Base-by-base conservation (phyloP, 2,797 vertebrate genomes). In the Poecile montanus region DNA sequence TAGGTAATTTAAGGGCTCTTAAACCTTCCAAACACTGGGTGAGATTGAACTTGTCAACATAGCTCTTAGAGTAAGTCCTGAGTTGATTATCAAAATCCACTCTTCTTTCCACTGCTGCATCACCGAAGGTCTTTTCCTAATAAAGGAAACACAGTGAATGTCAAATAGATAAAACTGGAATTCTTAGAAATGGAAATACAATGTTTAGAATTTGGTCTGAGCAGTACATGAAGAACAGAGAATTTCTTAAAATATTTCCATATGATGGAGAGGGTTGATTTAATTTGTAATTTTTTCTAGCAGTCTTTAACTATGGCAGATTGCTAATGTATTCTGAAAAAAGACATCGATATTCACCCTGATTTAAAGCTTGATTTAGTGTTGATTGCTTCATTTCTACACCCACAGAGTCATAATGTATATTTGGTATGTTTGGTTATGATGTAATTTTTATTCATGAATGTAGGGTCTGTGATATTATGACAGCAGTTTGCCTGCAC, bases 321-420 rank as follows among this genome's bases (percentile, higher is more conserved):
- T 83, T 94, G 82, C 62, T 94, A 93, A 84, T 80, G 58, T 40
- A 85, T 77, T 84, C 71, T 83, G 58, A 66, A 91, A 85, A 94
- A 74, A 32, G 9, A 4, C n/a, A 48, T 72, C 6, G 30, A 6
- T 88, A 88, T 94, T 94, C 73, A 72, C 48, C 26, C 75, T 92
- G 91, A 77, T 95, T 92, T 93, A 84, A 91, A 83, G 58, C 75
- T 78, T 95, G 89, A 86, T 93, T 93, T 97, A 84, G 16, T 81
- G 73, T 27, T 80, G 81, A 93, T 95, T 91, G 76, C 73, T 82
- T 93, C 40, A 71, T 85, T 94, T 70, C 62, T 85, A 89, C 44
- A 62, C 36, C 54, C 70, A 80, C 21, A 44, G 36, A 85, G 40
- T 87, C 50, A 72, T 81, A 65, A 75, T 68, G 17, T 65, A 30